Evolutionary conservation across 2,797 vertebrate genomes (phyloP).

Genomic region (Gephyroberyx darwinii): DNA sequence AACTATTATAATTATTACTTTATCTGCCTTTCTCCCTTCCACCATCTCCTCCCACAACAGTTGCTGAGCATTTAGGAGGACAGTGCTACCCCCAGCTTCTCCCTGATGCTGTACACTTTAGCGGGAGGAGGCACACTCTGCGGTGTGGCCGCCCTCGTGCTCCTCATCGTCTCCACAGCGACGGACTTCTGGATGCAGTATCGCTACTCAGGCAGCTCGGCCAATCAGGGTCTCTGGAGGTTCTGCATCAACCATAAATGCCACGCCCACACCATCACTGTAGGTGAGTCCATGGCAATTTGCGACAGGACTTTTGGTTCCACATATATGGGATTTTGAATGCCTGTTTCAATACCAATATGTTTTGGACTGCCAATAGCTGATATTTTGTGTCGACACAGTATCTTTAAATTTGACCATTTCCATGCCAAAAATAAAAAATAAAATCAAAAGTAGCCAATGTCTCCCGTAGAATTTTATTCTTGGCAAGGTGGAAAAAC

Average conservation of each 20-base stretch:
- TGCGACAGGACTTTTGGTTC: neutral
- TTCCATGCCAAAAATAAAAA: too few species aligned
- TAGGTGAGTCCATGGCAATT: conserved; percentile 77
- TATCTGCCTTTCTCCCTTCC: neutral
- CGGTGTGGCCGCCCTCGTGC: conserved; percentile 82
- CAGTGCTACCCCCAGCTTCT: conserved; percentile 55
- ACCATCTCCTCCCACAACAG: conserved; percentile 35
- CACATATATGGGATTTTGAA: too few species aligned
- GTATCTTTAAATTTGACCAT: too few species aligned
- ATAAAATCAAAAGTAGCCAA: too few species aligned
- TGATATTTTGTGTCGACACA: too few species aligned
- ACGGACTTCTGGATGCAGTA: conserved; percentile 90
- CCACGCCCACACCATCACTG: conserved; percentile 82
- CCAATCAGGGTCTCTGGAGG: conserved; percentile 88
- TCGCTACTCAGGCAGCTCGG: conserved; percentile 80
- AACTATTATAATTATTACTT: neutral
- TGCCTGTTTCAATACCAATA: too few species aligned
- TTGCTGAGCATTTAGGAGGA: conserved; percentile 65
- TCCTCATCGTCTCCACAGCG: conserved; percentile 86
- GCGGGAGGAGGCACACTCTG: conserved; percentile 85
- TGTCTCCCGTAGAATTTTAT: too few species aligned
- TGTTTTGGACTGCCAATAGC: too few species aligned
- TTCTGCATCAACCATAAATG: conserved; percentile 88
- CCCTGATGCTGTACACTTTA: conserved; percentile 82
- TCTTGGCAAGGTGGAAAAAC: too few species aligned